These are phyloP conservation scores for Hermodice carunculata DNA, from an alignment of 2,888 invertebrate species.

Conservation along the genomic window DNA sequence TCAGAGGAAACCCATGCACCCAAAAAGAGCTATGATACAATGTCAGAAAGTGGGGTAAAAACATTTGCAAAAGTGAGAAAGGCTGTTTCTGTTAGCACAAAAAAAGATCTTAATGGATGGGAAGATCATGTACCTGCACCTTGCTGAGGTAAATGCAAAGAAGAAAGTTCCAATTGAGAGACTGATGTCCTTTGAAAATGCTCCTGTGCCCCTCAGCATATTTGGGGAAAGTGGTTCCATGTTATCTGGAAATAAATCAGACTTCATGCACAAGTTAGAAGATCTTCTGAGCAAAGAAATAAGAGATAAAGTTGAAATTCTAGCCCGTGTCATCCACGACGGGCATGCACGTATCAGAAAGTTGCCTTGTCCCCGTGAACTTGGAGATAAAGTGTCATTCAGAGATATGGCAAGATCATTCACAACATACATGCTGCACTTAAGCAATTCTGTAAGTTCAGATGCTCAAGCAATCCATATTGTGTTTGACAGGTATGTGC, in stretches of 20 bases:
- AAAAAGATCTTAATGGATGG: neutral
- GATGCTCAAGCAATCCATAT: neutral
- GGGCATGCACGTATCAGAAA: neutral
- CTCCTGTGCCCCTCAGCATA: neutral
- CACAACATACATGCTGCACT: neutral
- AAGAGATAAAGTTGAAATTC: no score
- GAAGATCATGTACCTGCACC: neutral
- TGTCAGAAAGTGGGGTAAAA: neutral
- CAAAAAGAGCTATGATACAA: slow-evolving; percentile 1
- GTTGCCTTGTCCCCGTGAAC: no score
- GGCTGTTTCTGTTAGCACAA: neutral
- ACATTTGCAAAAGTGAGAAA: neutral
- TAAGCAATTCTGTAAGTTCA: neutral
- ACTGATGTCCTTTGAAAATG: slow-evolving; percentile 6
- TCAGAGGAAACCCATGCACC: neutral
- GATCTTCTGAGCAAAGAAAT: no score
- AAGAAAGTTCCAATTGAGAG: slow-evolving; percentile 1
- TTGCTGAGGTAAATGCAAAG: neutral
- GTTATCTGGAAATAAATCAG: neutral
- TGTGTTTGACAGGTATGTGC: neutral
- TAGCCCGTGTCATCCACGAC: neutral
- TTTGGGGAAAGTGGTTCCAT: neutral
- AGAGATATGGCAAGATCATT: slow-evolving; percentile 4
- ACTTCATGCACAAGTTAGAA: slow-evolving; percentile 8
- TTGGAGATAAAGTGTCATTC: neutral